These are phyloP conservation scores for Cremastinae sp. DNA, from an alignment of 2,888 invertebrate genomes.

Conservation along the genomic window DNA sequence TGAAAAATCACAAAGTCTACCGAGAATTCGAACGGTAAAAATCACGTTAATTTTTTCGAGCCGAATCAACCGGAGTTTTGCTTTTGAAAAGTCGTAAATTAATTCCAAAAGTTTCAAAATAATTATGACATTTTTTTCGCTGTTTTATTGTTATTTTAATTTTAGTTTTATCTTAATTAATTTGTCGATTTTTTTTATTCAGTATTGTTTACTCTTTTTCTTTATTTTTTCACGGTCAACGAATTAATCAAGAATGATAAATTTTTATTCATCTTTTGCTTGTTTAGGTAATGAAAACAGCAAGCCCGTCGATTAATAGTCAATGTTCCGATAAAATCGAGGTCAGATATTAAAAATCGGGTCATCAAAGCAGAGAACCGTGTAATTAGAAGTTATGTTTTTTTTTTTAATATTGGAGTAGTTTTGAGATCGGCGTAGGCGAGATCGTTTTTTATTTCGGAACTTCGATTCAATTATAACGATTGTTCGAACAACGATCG, in stretches of 20 bases:
- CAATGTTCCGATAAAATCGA: conserved; percentile 3
- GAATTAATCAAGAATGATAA: background rate
- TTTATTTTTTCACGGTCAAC: too few relatives aligned
- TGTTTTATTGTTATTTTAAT: too few relatives aligned
- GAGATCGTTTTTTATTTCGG: background rate
- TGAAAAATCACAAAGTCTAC: conserved; percentile 15
- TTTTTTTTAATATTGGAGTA: too few relatives aligned
- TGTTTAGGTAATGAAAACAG: background rate
- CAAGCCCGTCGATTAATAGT: too few relatives aligned
- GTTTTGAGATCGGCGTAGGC: conserved; percentile 27
- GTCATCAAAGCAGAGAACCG: background rate
- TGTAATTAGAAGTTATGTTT: background rate
- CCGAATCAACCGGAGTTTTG: too few relatives aligned
- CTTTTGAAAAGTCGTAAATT: too few relatives aligned
- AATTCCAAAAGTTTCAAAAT: too few relatives aligned
- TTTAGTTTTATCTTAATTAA: too few relatives aligned
- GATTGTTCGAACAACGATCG: conserved; percentile 34
- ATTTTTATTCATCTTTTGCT: background rate
- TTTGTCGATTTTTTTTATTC: too few relatives aligned
- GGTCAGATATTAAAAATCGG: background rate
- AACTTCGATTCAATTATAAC: conserved; percentile 29
- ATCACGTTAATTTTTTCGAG: conserved; percentile 18
- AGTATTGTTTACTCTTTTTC: too few relatives aligned
- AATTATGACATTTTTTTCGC: too few relatives aligned
- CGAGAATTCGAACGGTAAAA: conserved; percentile 23